These are phyloP conservation scores for Graphium colonna DNA, from an alignment of 2,888 invertebrate genomes.

Conservation along the genomic window DNA sequence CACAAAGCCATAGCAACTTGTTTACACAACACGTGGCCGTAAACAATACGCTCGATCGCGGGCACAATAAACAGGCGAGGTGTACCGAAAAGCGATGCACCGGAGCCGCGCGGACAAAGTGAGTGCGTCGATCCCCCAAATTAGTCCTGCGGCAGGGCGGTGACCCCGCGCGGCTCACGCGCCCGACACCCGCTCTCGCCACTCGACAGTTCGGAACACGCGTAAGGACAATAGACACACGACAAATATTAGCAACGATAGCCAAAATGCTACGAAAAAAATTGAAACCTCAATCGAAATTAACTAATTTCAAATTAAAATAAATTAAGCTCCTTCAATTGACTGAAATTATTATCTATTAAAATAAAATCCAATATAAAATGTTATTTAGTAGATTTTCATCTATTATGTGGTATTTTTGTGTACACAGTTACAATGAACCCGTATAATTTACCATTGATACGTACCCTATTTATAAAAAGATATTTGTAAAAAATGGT, in stretches of 20 bases:
- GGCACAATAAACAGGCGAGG: constrained; percentile 47
- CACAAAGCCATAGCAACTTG: not conserved
- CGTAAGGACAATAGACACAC: not conserved
- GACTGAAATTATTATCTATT: no score
- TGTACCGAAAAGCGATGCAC: constrained; percentile 42
- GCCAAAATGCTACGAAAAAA: no score
- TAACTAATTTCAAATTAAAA: no score
- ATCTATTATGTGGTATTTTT: no score
- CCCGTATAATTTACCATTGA: no score
- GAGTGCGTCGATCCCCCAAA: constrained; percentile 77
- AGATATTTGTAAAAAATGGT: no score
- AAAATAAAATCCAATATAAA: no score
- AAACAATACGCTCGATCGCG: constrained; percentile 24
- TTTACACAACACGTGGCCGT: not conserved
- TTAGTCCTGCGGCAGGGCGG: constrained; percentile 77
- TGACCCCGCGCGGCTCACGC: constrained; percentile 52
- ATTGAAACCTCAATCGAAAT: no score
- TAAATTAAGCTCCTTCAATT: no score
- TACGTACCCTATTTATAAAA: no score
- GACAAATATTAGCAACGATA: not conserved
- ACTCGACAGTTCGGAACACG: not conserved
- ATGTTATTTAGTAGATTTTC: no score
- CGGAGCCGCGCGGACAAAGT: constrained; percentile 68
- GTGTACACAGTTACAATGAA: no score
- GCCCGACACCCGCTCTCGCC: not conserved